Base-by-base conservation (phyloP, 2,797 vertebrate genomes). In the Steatocranus sp. region DNA sequence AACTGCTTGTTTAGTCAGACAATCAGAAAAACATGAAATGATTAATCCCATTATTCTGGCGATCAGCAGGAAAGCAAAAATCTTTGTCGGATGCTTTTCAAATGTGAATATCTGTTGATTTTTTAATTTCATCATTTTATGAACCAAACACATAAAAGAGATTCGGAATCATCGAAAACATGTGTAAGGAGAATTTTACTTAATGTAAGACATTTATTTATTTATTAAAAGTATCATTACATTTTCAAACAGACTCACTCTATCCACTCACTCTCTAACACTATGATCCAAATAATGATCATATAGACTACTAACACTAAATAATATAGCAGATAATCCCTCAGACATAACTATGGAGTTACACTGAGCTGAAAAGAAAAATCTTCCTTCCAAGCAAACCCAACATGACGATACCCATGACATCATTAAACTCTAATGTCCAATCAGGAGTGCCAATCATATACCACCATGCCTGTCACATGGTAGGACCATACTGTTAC, bases 401-500 rank as follows among this genome's bases (percentile, higher is more conserved):
- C 58, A 66, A 83, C 78, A 58, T 73, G 81, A 83, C 30, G 49
- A 51, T 66, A 80, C 63, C 61, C 25, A 79, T 93, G 90, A 92
- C 88, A 92, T 92, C 89, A 88, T 87, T 74, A 84, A 48, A 9
- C 75, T 76, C 61, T 74, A 85, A 84, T 78, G 86, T 89, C 91
- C 90, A 93, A 93, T 93, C 86, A 90, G 88, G 83, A 66, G 80
- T 91, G 91, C 88, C 94, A 93, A 89, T 93, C 92, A 92, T 87
- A 92, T 53, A 83, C 15, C 81, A 51, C 46, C 83, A 68, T 76
- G 87, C 85, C 87, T 86, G 87, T 95, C 94, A 95, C 93, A 93
- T 93, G 93, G 85, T 81, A 11, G 50, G 48, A 41, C 53, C 94
- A 34, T 86, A 90, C 92, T 94, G 94, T 83, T 79, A 79, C 41